A percentile compares a stretch with the other conserved stretches of the same genome.
phyloP scores from a whole-genome alignment of 2,888 invertebrate species.

The Dryococelus australis region DNA sequence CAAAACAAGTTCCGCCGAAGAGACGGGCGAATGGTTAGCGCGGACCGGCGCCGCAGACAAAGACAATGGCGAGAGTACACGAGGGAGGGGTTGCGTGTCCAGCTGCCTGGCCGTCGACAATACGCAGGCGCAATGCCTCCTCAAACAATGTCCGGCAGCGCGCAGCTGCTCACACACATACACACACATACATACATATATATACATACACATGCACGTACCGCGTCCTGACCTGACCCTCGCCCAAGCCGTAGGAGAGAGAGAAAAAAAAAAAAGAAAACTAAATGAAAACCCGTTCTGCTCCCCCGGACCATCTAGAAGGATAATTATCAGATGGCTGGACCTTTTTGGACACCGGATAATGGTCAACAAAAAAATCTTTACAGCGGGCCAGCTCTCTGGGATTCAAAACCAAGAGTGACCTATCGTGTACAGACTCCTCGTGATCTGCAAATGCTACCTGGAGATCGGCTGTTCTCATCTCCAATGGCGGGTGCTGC shows the following conservation, averaged over 20 bases:
- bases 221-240: not conserved
- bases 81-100: not conserved
- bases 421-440: not conserved
- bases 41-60: no score
- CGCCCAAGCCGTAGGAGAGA: no score
- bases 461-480: no score
- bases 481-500: no score
- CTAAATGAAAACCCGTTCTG: not conserved
- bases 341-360: slow-evolving; percentile 6
- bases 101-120: slow-evolving; percentile 2
- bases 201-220: not conserved
- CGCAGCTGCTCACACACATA: not conserved
- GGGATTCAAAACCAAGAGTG: not conserved
- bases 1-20: no score
- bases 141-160: not conserved
- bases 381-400: not conserved
- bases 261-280: no score
- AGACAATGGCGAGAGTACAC: no score
- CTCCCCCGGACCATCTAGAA: not conserved
- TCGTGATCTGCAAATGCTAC: no score
- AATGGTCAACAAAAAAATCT: not conserved
- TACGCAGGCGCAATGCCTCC: not conserved
- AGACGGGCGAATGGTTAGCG: no score
- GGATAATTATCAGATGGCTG: slow-evolving; percentile 3
- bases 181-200: no score